Conservation (phyloP, 2,113 vertebrate species). For the Carettochelys insculpta region DNA sequence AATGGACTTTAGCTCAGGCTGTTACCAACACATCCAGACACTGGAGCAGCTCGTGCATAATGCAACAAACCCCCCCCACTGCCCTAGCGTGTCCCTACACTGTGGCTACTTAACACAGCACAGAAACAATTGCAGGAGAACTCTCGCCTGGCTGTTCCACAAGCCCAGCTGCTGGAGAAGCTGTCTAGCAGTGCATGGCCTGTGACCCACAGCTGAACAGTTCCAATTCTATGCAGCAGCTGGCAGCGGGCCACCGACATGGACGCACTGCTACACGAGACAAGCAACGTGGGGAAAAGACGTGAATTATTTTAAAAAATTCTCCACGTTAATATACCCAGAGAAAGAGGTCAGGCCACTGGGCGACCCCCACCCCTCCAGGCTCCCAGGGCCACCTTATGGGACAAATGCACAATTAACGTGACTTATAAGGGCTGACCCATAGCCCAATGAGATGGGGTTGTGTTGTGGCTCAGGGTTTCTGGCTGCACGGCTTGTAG, state of each 20-base stretch:
- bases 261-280: neutral
- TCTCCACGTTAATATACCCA: neutral
- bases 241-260: neutral
- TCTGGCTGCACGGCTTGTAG: neutral
- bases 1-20: neutral
- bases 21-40: neutral
- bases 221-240: neutral
- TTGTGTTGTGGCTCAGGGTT: neutral
- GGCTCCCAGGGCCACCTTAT: neutral
- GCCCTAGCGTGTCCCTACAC: too few relatives aligned
- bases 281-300: neutral
- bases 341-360: neutral
- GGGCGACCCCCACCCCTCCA: too few relatives aligned
- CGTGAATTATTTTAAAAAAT: neutral
- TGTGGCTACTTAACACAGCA: neutral
- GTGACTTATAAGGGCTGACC: neutral
- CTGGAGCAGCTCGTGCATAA: neutral
- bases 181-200: neutral
- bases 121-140: neutral
- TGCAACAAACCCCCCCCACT: neutral
- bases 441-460: neutral
- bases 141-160: neutral
- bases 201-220: neutral
- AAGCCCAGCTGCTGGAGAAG: neutral
- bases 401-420: neutral